A percentile compares a stretch with the other conserved stretches of the same genome.
These are phyloP conservation scores for Grallaria varia DNA, from an alignment of 2,113 vertebrate genomes.

Conservation along the genomic window DNA sequence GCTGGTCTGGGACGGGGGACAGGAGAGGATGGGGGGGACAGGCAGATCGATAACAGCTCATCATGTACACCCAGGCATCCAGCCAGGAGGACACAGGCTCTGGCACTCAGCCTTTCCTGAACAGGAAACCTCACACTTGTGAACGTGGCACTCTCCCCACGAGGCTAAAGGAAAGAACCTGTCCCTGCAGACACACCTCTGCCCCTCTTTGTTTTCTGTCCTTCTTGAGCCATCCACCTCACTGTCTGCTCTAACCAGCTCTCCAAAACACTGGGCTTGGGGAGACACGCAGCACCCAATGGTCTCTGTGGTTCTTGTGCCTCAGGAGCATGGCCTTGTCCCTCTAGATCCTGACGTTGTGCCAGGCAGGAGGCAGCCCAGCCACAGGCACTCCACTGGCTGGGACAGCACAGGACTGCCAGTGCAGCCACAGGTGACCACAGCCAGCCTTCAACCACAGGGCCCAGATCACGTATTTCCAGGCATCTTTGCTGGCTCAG, in stretches of 20 bases:
- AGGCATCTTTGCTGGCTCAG: not conserved
- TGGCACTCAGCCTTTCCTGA: not conserved
- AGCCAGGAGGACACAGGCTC: not conserved
- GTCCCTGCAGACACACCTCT: not conserved
- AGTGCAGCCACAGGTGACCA: not conserved
- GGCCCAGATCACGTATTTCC: not conserved
- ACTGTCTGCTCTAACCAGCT: not conserved
- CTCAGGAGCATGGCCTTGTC: fast-evolving
- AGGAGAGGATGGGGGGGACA: not conserved
- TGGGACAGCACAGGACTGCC: too few relatives aligned
- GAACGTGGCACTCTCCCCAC: not conserved
- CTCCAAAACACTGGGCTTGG: not conserved
- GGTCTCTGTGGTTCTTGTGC: not conserved
- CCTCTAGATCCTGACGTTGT: not conserved
- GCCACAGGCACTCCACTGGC: not conserved
- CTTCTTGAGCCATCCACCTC: not conserved
- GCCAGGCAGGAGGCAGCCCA: not conserved
- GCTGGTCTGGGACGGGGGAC: not conserved
- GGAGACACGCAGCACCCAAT: fast-evolving
- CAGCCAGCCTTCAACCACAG: not conserved
- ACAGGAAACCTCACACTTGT: not conserved
- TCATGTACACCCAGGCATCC: not conserved
- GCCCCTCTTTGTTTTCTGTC: not conserved
- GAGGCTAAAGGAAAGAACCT: not conserved
- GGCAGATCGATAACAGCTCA: not conserved